Evolutionary conservation across 37 sponge, comb jelly and placozoan genomes (phyloP).

Genomic region (Theonella swinhoei): DNA sequence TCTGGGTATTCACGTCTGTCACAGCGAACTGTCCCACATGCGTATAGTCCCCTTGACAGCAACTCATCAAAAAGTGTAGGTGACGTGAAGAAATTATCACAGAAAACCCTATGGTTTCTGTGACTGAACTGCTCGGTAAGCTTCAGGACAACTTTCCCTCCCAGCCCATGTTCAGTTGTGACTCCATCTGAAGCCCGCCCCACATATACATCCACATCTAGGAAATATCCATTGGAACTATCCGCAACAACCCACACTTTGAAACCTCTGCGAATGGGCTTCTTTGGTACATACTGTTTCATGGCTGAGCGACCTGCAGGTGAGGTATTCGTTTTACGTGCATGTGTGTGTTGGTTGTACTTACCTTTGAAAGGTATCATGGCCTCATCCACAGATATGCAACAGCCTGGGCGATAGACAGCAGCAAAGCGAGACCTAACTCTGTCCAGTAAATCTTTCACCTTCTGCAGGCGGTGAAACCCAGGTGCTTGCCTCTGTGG

Average conservation of each 20-base stretch:
- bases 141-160: background rate
- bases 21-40: background rate
- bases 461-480: too few relatives aligned
- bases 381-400: conserved; percentile 13
- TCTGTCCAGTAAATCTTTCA: too few relatives aligned
- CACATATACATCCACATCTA: conserved; percentile 14
- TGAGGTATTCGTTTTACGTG: conserved; percentile 16
- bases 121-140: background rate
- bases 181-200: too few relatives aligned
- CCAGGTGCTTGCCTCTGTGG: too few relatives aligned
- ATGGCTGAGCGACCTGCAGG: conserved; percentile 25
- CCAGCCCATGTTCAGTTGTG: too few relatives aligned
- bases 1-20: too few relatives aligned
- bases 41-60: background rate
- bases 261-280: too few relatives aligned
- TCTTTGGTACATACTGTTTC: too few relatives aligned
- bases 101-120: background rate
- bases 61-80: background rate
- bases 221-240: too few relatives aligned
- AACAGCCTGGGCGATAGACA: too few relatives aligned
- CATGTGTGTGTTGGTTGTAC: too few relatives aligned
- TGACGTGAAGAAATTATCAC: conserved; percentile 7
- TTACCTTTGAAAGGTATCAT: conserved; percentile 30
- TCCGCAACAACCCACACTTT: too few relatives aligned
- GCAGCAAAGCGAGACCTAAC: background rate